Conservation (phyloP, 1,140 invertebrate genomes). For the Acarapis woodi region DNA sequence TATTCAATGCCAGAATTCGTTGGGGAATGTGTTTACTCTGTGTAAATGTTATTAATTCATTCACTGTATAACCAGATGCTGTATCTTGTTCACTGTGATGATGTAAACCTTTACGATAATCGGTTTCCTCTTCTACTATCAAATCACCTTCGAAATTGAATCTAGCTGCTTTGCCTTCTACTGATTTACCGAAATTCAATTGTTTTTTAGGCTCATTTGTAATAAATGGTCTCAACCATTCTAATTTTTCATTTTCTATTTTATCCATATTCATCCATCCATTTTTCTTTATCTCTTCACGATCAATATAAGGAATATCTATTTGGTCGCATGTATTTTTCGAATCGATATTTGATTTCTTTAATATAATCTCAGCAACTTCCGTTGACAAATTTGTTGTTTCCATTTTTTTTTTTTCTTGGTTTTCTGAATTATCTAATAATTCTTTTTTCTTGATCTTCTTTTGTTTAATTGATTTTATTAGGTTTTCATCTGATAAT, state of each 20-base stretch:
- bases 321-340: neutral
- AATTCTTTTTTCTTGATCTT: neutral
- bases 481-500: slow-evolving; percentile 21
- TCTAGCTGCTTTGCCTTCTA: slow-evolving; percentile 7
- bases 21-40: slow-evolving; percentile 9
- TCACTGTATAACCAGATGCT: slow-evolving; percentile 10
- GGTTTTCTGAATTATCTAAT: too few species aligned
- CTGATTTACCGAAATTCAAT: slow-evolving; percentile 3
- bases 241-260: too few species aligned
- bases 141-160: neutral
- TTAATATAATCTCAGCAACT: too few species aligned
- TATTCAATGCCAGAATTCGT: slow-evolving; percentile 9
- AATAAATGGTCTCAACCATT: too few species aligned
- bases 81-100: slow-evolving; percentile 12
- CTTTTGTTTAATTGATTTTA: slow-evolving; percentile 20
- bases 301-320: neutral
- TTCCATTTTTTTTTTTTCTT: too few species aligned
- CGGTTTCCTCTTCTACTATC: too few species aligned
- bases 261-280: too few species aligned
- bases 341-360: neutral
- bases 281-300: slow-evolving; percentile 1
- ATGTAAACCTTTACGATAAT: slow-evolving; percentile 10
- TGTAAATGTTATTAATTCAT: slow-evolving; percentile 9
- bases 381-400: too few species aligned
- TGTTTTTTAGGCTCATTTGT: slow-evolving; percentile 13